These are phyloP conservation scores for Cremastobaeus sp. DNA, from an alignment of 2,888 invertebrate species.

Conservation along the genomic window DNA sequence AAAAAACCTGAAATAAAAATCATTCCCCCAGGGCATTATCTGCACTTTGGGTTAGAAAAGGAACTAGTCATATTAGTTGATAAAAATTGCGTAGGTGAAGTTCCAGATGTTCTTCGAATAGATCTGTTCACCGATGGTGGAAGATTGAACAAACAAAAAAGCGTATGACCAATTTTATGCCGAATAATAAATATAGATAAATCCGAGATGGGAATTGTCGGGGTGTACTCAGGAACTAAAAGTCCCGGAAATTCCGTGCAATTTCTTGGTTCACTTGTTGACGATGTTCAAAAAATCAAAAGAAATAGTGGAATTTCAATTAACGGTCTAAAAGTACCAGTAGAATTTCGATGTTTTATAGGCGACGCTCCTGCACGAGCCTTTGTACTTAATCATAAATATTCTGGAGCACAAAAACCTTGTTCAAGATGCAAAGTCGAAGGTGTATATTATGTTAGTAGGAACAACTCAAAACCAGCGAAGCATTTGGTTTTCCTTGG, in stretches of 20 bases:
- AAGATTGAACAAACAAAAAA: conserved; percentile 20
- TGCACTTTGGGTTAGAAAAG: neutral
- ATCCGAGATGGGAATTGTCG: no score
- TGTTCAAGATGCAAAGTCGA: conserved; percentile 9
- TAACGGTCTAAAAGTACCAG: neutral
- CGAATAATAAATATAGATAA: conserved; percentile 34
- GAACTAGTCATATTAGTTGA: neutral
- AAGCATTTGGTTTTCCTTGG: conserved; percentile 11
- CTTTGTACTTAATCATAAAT: neutral
- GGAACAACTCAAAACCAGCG: conserved; percentile 3
- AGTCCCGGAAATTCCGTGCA: no score
- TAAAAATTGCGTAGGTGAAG: neutral
- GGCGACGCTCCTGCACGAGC: neutral
- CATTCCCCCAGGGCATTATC: neutral
- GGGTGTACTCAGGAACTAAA: no score
- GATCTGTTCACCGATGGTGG: conserved; percentile 19
- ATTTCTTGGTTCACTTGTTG: no score
- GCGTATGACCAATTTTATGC: conserved; percentile 48
- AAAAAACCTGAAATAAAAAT: neutral
- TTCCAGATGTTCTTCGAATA: no score
- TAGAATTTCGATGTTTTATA: neutral
- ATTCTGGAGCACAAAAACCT: neutral
- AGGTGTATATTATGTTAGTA: neutral
- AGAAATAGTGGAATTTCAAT: neutral
- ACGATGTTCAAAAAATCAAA: neutral